A percentile compares a stretch with the other conserved stretches of the same genome.
Evolutionary conservation across 2,113 vertebrate species (phyloP).

Genomic region (Paralichthys olivaceus): DNA sequence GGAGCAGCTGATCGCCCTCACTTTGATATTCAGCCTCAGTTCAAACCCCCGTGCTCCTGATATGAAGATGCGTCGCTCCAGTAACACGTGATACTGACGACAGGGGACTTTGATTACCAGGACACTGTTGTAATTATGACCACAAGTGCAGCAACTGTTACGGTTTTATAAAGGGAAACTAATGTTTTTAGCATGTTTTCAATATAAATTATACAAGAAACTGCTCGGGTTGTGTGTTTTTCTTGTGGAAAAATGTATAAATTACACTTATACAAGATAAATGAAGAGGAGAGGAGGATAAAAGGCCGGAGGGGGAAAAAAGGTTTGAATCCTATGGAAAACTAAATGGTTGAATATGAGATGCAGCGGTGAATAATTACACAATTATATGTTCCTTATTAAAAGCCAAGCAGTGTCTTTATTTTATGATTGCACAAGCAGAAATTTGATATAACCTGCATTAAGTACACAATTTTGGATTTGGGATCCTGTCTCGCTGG

Average conservation of each 20-base stretch:
- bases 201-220: slow-evolving; percentile 83
- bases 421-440: not conserved
- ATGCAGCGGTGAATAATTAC: not conserved
- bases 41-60: slow-evolving; percentile 53
- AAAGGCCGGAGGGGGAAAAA: not conserved
- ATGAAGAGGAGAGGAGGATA: not conserved
- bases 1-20: slow-evolving; percentile 13
- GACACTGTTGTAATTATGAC: slow-evolving; percentile 70
- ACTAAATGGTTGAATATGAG: not conserved
- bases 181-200: slow-evolving; percentile 80
- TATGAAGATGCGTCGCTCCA: slow-evolving; percentile 54
- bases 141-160: slow-evolving; percentile 52
- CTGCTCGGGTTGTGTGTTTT: slow-evolving; percentile 27
- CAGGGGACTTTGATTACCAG: slow-evolving; percentile 45
- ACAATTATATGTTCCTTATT: not conserved
- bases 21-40: slow-evolving; percentile 46
- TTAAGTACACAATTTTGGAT: not conserved
- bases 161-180: slow-evolving; percentile 78
- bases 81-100: slow-evolving; percentile 46
- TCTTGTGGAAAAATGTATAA: not conserved
- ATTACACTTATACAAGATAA: not conserved
- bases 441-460: not conserved
- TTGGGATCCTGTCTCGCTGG: not conserved
- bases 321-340: not conserved
- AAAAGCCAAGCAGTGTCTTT: not conserved